Percentiles rank a stretch among this genome's conserved stretches.
These are phyloP conservation scores for Sarcophaga subvicina DNA, from an alignment of 2,888 invertebrate species.

Conservation along the genomic window DNA sequence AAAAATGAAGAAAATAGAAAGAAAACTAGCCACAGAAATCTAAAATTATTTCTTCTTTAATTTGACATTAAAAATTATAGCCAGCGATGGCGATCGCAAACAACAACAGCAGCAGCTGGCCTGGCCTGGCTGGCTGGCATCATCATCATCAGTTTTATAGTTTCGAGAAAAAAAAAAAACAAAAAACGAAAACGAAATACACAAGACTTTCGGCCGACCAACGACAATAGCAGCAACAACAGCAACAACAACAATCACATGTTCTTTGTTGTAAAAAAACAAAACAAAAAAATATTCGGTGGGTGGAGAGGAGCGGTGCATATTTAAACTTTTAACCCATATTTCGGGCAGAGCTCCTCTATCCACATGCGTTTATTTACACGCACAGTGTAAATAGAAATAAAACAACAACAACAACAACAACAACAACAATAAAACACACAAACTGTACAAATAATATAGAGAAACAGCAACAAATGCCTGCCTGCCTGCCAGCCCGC, in stretches of 20 bases:
- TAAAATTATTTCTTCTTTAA: conserved; percentile 34
- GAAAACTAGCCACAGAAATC: background rate
- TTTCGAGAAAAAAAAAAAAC: background rate
- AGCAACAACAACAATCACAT: conserved; percentile 28
- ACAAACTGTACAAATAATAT: too few relatives aligned
- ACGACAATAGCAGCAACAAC: background rate
- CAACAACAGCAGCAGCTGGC: background rate
- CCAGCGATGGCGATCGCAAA: background rate
- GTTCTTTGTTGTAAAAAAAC: conserved; percentile 1
- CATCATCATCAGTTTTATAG: background rate
- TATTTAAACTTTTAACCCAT: conserved; percentile 79
- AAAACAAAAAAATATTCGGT: conserved; percentile 53
- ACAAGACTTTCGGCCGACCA: conserved; percentile 52
- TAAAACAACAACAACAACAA: conserved; percentile 5
- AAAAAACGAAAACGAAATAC: background rate
- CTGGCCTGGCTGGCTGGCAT: background rate
- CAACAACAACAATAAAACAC: conserved; percentile 5
- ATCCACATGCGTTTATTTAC: conserved; percentile 76
- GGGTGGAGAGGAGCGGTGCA: conserved; percentile 69
- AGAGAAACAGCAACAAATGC: conserved; percentile 15
- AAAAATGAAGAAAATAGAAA: too few relatives aligned
- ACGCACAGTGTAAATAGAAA: conserved; percentile 54
- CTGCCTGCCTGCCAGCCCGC: conserved; percentile 36
- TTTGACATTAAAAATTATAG: conserved; percentile 64
- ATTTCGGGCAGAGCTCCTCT: conserved; percentile 70